These are phyloP conservation scores for Limenitis camilla DNA, from an alignment of 2,888 invertebrate genomes.

Conservation along the genomic window DNA sequence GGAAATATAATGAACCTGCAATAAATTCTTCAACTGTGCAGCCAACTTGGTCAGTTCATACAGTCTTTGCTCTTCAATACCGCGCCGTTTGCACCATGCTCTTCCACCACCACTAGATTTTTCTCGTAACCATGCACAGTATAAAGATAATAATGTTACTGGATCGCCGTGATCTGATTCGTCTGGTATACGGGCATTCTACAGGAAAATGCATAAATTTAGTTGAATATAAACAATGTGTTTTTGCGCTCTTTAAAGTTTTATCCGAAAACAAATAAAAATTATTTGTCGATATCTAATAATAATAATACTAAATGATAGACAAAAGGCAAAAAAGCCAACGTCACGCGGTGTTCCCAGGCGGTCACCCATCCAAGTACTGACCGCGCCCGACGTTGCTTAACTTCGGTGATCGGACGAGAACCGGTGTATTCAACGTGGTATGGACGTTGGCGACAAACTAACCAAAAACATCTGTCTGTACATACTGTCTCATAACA, in stretches of 20 bases:
- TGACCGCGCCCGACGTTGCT: constrained; percentile 38
- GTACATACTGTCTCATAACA: not conserved
- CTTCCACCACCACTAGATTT: constrained; percentile 77
- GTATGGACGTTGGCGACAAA: constrained; percentile 21
- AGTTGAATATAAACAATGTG: too few relatives aligned
- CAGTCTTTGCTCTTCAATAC: constrained; percentile 96
- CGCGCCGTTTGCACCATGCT: constrained; percentile 91
- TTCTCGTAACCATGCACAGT: constrained; percentile 90
- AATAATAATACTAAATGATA: not conserved
- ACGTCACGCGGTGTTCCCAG: constrained; percentile 40
- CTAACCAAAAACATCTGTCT: not conserved
- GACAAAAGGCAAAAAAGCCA: constrained; percentile 10
- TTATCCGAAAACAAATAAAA: too few relatives aligned
- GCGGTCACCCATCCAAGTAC: constrained; percentile 45
- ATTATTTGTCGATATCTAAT: too few relatives aligned
- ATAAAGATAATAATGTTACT: constrained; percentile 89
- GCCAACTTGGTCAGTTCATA: constrained; percentile 97
- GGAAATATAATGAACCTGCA: constrained; percentile 72
- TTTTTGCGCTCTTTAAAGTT: too few relatives aligned
- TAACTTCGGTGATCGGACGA: constrained; percentile 44
- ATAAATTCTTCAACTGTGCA: constrained; percentile 88
- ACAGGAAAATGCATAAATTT: too few relatives aligned
- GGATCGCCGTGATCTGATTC: constrained; percentile 98
- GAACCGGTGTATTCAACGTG: constrained; percentile 33
- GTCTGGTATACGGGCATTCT: constrained; percentile 83